These are phyloP conservation scores for Paradoxurus hermaphroditus DNA, from an alignment of 2,113 vertebrate species.

Conservation along the genomic window DNA sequence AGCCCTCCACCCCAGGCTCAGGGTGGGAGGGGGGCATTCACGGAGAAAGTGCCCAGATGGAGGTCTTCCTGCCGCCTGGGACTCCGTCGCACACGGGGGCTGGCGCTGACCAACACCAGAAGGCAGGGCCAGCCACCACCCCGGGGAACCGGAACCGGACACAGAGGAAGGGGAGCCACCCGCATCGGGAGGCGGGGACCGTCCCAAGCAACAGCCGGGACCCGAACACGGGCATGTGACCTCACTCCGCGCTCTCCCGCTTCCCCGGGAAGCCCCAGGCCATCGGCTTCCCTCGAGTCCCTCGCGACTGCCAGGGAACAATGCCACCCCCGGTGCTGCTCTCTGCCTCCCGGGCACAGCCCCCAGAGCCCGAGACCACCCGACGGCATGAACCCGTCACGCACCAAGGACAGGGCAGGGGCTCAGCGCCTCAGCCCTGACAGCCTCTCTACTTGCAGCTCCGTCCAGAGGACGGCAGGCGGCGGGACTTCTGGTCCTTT, in stretches of 20 bases:
- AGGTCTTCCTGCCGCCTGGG: neutral
- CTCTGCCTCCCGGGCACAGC: too few relatives aligned
- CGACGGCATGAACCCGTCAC: fast-evolving
- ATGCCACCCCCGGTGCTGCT: fast-evolving
- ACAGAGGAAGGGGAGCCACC: neutral
- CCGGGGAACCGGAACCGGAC: too few relatives aligned
- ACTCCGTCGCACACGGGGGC: fast-evolving
- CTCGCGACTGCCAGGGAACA: too few relatives aligned
- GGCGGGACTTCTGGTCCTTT: too few relatives aligned
- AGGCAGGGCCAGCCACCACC: too few relatives aligned
- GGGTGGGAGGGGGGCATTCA: neutral
- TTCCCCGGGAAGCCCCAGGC: neutral
- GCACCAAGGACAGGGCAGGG: neutral
- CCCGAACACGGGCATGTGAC: fast-evolving
- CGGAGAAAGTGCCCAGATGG: neutral
- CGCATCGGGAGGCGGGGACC: neutral
- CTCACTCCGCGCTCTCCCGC: neutral
- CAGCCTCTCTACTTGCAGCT: neutral
- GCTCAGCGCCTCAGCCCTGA: neutral
- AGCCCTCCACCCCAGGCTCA: neutral
- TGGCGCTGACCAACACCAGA: fast-evolving
- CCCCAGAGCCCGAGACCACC: neutral
- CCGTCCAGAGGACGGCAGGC: too few relatives aligned
- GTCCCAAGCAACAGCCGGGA: neutral
- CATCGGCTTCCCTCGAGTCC: neutral